Base-by-base conservation (phyloP, 2,797 vertebrate species). In the Eulemur albifrons region DNA sequence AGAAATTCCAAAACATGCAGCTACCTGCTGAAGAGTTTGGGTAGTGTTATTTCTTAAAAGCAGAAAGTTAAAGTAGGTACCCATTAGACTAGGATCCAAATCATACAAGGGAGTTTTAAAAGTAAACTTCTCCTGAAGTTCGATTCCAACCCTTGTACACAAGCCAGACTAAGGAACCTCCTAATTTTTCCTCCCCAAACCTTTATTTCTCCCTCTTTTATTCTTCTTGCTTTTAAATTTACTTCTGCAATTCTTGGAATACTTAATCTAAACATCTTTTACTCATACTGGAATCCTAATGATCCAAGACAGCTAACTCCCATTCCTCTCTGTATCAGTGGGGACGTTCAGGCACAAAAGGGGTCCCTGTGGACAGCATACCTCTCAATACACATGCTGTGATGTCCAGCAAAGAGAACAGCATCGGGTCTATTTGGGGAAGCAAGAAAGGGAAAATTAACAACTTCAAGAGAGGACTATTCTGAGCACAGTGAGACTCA, bases 1-100 rank as follows among this genome's bases (percentile, higher is more conserved):
- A 98, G 95, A 97, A 98, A 97, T 98, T 94, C 95, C 57, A 80
- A 92, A 98, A 93, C 98, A 91, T 87, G 98, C 95, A 89, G 88
- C 89, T 75, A 97, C 98, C 97, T 82, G 98, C 95, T 90, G 77
- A 65, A 96, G 88, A 93, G 95, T 93, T 43, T 65, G 43, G 88
- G 82, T 17, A 48, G 32, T 45, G 88, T 23, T 72, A 57, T 23
- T 76, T 69, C 90, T 95, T 90, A 82, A 89, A 95, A 86, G 93
- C 73, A 94, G 89, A 61, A 92, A 76, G 63, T 88, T 82, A 87
- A 88, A 94, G 90, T 21, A 92, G 81, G 70, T 40, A 61, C 32
- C 43, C 27, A 57, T 77, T 87, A 91, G 79, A 88, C 17, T 15
- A 85, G 50, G 35, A 81, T 83, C 48, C 85, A 93, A 88, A 84